Evolutionary conservation across 2,888 invertebrate species (phyloP), one percentile per base, ranked within the genome.

Genomic region (Mylabris sibirica): DNA sequence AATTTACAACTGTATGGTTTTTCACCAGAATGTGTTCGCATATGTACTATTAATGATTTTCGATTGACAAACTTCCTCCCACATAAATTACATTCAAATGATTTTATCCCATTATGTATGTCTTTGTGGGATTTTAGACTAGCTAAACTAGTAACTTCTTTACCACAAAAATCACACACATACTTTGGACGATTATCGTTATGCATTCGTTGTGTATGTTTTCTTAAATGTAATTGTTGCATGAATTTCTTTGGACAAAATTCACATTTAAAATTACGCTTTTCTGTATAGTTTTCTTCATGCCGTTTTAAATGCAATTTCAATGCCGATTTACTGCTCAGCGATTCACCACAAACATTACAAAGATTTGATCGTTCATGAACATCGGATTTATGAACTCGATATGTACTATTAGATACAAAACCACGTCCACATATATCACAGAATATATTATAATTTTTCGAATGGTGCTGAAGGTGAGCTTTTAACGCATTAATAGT

Each of bases 401-500:
- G 75, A 63, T 80, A 82, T 44, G 79, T 77, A 20, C 80, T 6
- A 80, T 78, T 44, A 17, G 17, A 17, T 11, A 44, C 44, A 17
- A 17, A 44, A 17, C 44, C 41, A 14, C 14, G 12, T 17, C 44
- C 44, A 8, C 44, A 49, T 8, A 9, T 49, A 3, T 49, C 44
- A 49, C 44, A 49, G 17, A 49, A 49, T 1, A 6, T 17, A 6
- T 49, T 49, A 49, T 17, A 17, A 20, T 20, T 9, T n/a, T 41
- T 5, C n/a, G 14, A n/a, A n/a, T 49, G 44, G 1, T 49, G 17
- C 1, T 17, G 17, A 84, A 86, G 85, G 73, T 89, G 89, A 71
- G 89, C 86, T 64, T 87, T 87, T 72, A 44, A 8, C 4, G 17
- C n/a, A 5, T 17, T n/a, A 8, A 4, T n/a, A n/a, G 44, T n/a